Percentiles rank a stretch among this genome's conserved stretches.
These are phyloP conservation scores for Bombus affinis DNA, from an alignment of 1,140 invertebrate species.

Conservation along the genomic window DNA sequence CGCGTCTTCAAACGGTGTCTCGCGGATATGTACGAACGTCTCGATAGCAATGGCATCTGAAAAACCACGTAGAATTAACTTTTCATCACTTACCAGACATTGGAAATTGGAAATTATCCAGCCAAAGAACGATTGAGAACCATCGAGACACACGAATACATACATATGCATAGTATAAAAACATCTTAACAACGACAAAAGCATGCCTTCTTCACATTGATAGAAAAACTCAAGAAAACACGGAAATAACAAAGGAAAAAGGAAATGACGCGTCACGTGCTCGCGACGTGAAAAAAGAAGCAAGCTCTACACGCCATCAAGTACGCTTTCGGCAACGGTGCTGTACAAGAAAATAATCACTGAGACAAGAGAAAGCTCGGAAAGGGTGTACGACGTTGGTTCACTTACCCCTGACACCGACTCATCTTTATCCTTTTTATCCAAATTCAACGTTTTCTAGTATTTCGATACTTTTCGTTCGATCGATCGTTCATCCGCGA, in stretches of 20 bases:
- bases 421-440: background rate
- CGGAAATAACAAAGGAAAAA: too few species aligned
- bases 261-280: background rate
- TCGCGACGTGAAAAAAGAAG: background rate
- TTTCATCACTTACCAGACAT: background rate
- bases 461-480: background rate
- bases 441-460: background rate
- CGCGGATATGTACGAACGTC: too few species aligned
- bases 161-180: too few species aligned
- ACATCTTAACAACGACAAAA: background rate
- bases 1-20: too few species aligned
- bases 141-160: background rate
- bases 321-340: background rate
- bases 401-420: slow-evolving; percentile 41
- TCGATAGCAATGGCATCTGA: background rate
- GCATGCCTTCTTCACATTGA: background rate
- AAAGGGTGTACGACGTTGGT: slow-evolving; percentile 20
- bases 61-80: background rate
- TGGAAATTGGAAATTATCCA: background rate
- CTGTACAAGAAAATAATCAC: background rate
- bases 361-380: slow-evolving; percentile 7
- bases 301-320: background rate
- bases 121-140: background rate
- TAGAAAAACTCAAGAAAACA: background rate
- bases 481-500: too few species aligned